Conservation (phyloP, 2,797 vertebrate genomes). For the Kryptolebias ocellatus region DNA sequence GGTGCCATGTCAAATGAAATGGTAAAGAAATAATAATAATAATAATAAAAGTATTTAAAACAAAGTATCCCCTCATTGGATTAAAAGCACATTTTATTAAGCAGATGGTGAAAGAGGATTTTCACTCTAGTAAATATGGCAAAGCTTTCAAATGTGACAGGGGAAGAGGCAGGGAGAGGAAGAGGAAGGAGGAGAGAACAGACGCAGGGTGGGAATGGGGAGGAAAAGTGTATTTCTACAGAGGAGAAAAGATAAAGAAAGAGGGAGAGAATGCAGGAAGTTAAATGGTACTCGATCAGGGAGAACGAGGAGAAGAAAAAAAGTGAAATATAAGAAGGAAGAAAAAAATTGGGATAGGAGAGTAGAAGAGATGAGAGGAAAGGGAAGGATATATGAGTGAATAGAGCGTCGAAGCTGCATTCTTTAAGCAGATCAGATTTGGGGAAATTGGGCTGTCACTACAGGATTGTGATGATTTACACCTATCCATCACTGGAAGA, state of each 20-base stretch:
- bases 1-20: slow-evolving; percentile 75
- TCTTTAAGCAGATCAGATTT: slow-evolving; percentile 99
- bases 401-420: slow-evolving; percentile 86
- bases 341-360: slow-evolving; percentile 19
- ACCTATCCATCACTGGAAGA: slow-evolving; percentile 90
- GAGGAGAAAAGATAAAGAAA: slow-evolving; percentile 27
- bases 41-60: slow-evolving; percentile 76
- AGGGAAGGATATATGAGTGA: slow-evolving; percentile 76
- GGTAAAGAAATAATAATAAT: slow-evolving; percentile 60
- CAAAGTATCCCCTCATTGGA: slow-evolving; percentile 81
- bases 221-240: slow-evolving; percentile 37
- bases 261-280: slow-evolving; percentile 23
- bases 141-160: slow-evolving; percentile 80
- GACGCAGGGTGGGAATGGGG: slow-evolving; percentile 43
- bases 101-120: slow-evolving; percentile 90
- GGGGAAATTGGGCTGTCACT: slow-evolving; percentile 99
- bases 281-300: slow-evolving; percentile 62
- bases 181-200: slow-evolving; percentile 27
- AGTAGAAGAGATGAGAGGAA: slow-evolving; percentile 43
- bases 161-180: slow-evolving; percentile 40
- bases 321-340: slow-evolving; percentile 32
- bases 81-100: slow-evolving; percentile 98
- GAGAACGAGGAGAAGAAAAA: slow-evolving; percentile 12
- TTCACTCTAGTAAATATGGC: slow-evolving; percentile 88
- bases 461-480: slow-evolving; percentile 97